phyloP scores from a whole-genome alignment of 53 echinoderm and acorn worm species.

The Paracentrotus lividus region DNA sequence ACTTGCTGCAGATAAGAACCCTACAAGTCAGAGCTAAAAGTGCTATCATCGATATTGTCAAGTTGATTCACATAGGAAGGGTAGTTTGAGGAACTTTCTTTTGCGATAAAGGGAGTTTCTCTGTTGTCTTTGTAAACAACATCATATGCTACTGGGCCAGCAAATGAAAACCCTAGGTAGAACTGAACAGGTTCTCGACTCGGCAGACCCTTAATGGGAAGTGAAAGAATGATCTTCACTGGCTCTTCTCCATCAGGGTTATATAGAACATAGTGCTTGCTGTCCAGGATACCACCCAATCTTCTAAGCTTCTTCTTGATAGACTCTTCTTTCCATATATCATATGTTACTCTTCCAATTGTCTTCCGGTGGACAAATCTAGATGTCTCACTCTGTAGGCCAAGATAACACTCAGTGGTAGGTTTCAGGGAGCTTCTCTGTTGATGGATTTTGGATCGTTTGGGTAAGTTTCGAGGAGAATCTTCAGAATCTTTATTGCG shows the following conservation, averaged over 20 bases:
- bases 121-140: constrained; percentile 56
- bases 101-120: constrained; percentile 47
- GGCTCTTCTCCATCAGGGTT: constrained; percentile 35
- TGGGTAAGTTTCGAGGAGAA: neutral
- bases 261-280: constrained; percentile 34
- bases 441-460: constrained; percentile 3
- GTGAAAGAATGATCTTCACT: constrained; percentile 20
- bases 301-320: constrained; percentile 13
- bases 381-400: neutral
- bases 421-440: neutral
- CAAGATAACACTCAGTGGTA: constrained; percentile 59
- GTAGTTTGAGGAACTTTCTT: constrained; percentile 18
- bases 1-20: neutral
- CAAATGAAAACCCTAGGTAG: constrained; percentile 63
- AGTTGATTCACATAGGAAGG: constrained; percentile 42
- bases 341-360: constrained; percentile 21
- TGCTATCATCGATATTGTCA: constrained; percentile 6
- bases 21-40: neutral
- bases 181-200: constrained; percentile 59
- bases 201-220: constrained; percentile 58
- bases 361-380: constrained; percentile 42
- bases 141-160: constrained; percentile 65
- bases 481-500: constrained; percentile 26
- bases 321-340: constrained; percentile 38
- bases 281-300: constrained; percentile 43